These are phyloP conservation scores for Synodontis membranacea DNA, from an alignment of 2,113 vertebrate species.

Conservation along the genomic window DNA sequence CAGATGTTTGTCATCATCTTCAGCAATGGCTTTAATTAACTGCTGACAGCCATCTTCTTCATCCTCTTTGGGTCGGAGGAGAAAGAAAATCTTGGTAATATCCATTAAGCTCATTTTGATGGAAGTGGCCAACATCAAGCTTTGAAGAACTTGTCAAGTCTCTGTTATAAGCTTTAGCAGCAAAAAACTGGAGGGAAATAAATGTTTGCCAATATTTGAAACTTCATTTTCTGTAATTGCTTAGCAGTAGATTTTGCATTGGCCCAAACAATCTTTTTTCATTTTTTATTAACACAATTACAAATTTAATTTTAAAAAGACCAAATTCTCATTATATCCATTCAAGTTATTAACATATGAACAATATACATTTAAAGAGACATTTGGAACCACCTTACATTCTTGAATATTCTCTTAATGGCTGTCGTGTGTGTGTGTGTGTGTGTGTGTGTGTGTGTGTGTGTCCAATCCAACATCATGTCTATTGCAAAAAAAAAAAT, in stretches of 20 bases:
- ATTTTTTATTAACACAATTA: neutral
- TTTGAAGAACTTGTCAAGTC: slow-evolving; percentile 59
- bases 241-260: neutral
- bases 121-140: slow-evolving; percentile 60
- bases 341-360: neutral
- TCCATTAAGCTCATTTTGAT: slow-evolving; percentile 88
- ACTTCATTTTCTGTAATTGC: neutral
- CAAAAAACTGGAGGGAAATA: neutral
- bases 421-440: too few relatives aligned
- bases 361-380: neutral
- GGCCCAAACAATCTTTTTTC: neutral
- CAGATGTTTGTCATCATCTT: slow-evolving; percentile 76
- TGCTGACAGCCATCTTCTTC: slow-evolving; percentile 64
- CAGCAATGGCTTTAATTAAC: slow-evolving; percentile 76
- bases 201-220: neutral
- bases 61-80: slow-evolving; percentile 82
- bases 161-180: slow-evolving; percentile 55
- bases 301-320: neutral
- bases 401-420: neutral
- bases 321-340: neutral
- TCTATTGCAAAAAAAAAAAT: neutral
- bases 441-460: too few relatives aligned
- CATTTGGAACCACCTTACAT: neutral
- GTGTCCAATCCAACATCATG: neutral
- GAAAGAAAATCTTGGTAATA: slow-evolving; percentile 89